Evolutionary conservation across 2,113 vertebrate species (phyloP), one percentile per base, ranked within the genome.

Genomic region (Hippoglossus stenolepis): DNA sequence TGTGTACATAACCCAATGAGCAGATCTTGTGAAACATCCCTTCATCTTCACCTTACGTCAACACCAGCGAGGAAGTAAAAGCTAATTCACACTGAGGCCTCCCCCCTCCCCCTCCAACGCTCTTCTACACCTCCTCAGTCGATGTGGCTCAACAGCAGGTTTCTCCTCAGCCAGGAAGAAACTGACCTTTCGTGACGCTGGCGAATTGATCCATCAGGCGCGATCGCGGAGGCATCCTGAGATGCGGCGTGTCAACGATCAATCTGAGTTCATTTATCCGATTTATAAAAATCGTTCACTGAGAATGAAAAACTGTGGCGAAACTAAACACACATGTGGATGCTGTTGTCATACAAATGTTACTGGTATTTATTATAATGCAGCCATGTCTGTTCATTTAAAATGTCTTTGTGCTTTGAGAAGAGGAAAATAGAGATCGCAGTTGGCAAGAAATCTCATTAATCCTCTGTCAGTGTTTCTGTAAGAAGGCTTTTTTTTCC

Each of bases 151-250:
- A 87, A 63, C 89, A 79, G 83, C 79, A 79, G 87, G 83, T 66
- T 75, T 79, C 85, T 85, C 62, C 82, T 85, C 65, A 31, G 47
- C 68, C 71, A 83, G 85, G 75, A 83, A 82, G 83, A 77, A 73
- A n/a, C 35, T 89, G 79, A 89, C 83, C 86, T 91, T 92, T 90
- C 1, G 21, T 13, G 3, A 28, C 56, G 71, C 51, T 43, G 26
- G 18, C 15, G 7, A 72, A 43, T 84, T 58, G 62, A 83, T 91
- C 76, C 21, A 28, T 85, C 45, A 43, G 23, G 40, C 57, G 12
- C 60, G 67, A 68, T 23, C 21, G 72, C 24, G 43, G 56, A 71
- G 14, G 59, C 75, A 61, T 76, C 72, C 65, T 60, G 74, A 61
- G 66, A 72, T 43, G 40, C 35, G 35, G 9, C 35, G 35, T 38